Evolutionary conservation across 2,797 vertebrate species (phyloP).

Genomic region (Dendrocincla fuliginosa): DNA sequence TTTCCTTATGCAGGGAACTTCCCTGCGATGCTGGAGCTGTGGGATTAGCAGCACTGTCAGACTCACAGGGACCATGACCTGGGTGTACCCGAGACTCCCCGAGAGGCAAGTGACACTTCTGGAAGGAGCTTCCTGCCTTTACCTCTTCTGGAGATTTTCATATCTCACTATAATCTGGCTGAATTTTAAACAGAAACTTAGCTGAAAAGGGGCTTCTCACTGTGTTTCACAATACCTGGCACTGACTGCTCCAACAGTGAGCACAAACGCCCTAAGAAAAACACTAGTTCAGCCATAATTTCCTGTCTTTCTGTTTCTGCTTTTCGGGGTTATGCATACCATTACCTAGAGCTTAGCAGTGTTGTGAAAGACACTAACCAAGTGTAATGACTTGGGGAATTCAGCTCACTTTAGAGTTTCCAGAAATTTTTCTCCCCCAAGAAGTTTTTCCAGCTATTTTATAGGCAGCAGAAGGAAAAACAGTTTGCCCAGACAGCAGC

Average conservation of each 20-base stretch:
- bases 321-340: conserved; percentile 62
- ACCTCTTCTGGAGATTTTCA: conserved; percentile 35
- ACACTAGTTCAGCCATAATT: conserved; percentile 71
- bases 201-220: conserved; percentile 48
- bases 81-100: neutral
- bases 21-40: neutral
- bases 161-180: conserved; percentile 31
- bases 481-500: conserved; percentile 38
- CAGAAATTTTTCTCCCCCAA: conserved; percentile 43
- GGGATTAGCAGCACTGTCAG: neutral
- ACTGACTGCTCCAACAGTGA: conserved; percentile 56
- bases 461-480: conserved; percentile 42
- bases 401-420: conserved; percentile 49
- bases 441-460: conserved; percentile 50
- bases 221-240: conserved; percentile 70
- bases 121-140: conserved; percentile 27
- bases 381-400: conserved; percentile 54
- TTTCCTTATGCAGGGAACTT: neutral
- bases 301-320: conserved; percentile 71
- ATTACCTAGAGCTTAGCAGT: conserved; percentile 62
- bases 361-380: conserved; percentile 69
- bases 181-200: conserved; percentile 52
- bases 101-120: neutral
- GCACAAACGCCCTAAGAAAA: conserved; percentile 68
- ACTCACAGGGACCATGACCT: neutral